Conservation (phyloP, 1,140 invertebrate genomes). For the Drosophila nannoptera region DNA sequence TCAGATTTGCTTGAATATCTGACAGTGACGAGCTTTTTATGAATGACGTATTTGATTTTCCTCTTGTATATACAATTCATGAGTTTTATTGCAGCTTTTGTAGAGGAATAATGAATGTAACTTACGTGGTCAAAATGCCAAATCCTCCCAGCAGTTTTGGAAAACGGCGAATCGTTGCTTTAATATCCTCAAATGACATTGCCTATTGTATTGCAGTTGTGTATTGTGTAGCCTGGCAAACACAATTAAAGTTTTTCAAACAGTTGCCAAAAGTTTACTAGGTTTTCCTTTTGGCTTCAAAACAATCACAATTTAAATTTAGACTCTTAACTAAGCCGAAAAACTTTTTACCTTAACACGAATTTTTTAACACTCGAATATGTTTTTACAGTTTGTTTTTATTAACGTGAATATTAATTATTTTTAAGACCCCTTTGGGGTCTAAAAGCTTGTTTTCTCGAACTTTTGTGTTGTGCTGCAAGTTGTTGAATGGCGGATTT, state of each 20-base stretch:
- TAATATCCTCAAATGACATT: slow-evolving; percentile 72
- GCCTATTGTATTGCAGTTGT: slow-evolving; percentile 46
- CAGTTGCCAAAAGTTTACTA: slow-evolving; percentile 58
- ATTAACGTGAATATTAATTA: slow-evolving; percentile 26
- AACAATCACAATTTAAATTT: slow-evolving; percentile 55
- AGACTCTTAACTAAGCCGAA: slow-evolving; percentile 43
- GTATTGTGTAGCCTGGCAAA: slow-evolving; percentile 31
- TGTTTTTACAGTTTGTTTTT: slow-evolving; percentile 12
- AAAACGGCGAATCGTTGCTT: slow-evolving; percentile 65
- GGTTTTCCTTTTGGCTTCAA: slow-evolving; percentile 29
- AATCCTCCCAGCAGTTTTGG: slow-evolving; percentile 68
- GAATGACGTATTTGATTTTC: not conserved
- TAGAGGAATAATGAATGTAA: slow-evolving; percentile 3
- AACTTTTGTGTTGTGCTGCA: slow-evolving; percentile 52
- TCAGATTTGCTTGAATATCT: slow-evolving; percentile 11
- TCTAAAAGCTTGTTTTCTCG: slow-evolving; percentile 21
- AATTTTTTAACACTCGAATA: slow-evolving; percentile 13
- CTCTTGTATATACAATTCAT: not conserved
- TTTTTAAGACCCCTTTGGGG: slow-evolving; percentile 23
- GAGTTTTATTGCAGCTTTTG: slow-evolving; percentile 11
- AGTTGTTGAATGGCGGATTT: slow-evolving; percentile 56
- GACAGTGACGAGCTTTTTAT: slow-evolving; percentile 25
- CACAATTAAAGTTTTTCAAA: slow-evolving; percentile 39
- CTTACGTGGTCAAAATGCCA: slow-evolving; percentile 75
- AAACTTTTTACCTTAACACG: slow-evolving; percentile 34